Base-by-base conservation (phyloP, 2,888 invertebrate species). In the Dione juno region DNA sequence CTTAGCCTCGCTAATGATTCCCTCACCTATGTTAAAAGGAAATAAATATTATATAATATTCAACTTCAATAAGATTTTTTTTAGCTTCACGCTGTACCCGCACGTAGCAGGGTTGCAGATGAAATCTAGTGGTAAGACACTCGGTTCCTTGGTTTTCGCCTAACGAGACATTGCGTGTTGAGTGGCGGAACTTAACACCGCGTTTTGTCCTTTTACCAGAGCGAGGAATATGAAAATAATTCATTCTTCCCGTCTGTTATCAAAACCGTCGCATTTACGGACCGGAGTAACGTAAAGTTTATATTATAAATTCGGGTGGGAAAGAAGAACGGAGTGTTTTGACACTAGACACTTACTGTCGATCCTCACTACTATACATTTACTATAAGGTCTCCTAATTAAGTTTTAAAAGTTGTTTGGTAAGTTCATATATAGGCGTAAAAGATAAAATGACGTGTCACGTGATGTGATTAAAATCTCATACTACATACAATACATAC, bases 1-100 rank as follows among this genome's bases (percentile, higher is more conserved):
- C 99, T 94, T 58, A 98, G 93, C 82, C 97, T 96, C 67, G 97
- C 97, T 11, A 98, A 94, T 0, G 97, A 94, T 70, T 96, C 96
- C 10, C 96, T 88, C 0, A 94, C 94, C 82, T 94, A 53, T 21
- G 58, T 9, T 8, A 50, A 35, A 43, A 48, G 41, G 40, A 13
- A 53, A 21, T 14, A 45, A 14, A 45, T 28, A 28, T 28, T 28
- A 28, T 28, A 3, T 28, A 28, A 3, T 28, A 28, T n/a, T n/a
- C n/a, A 9, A 45, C 45, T n/a, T 6, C 14, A 5, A 43, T 5
- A 14, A 43, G 11, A 43, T 43, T 16, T 43, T n/a, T 48, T 48
- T 48, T 10, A 16, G 48, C 14, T 45, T 14, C n/a, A 14, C 5
- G n/a, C 14, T 45, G 11, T 41, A 41, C n/a, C 43, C 14, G 14